Percentiles rank a stretch among this genome's conserved stretches.
These are phyloP conservation scores for Chymomyza amoena DNA, from an alignment of 2,888 invertebrate species.

Conservation along the genomic window DNA sequence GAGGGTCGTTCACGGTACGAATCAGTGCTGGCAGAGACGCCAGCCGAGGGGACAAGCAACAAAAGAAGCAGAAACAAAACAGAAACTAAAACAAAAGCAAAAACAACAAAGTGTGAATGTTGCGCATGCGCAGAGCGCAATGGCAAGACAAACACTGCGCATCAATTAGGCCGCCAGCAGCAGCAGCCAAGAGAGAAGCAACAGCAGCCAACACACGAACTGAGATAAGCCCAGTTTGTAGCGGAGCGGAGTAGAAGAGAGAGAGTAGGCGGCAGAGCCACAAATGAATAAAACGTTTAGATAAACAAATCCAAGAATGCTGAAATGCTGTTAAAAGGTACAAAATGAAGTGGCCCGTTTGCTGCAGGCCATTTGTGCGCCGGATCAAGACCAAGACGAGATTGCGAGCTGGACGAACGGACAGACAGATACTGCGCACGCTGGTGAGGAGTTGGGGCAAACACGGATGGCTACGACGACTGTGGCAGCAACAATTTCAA, in stretches of 20 bases:
- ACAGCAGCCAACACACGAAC: slow-evolving; percentile 2
- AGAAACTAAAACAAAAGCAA: background rate
- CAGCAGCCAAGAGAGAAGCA: slow-evolving; percentile 27
- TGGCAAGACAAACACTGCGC: slow-evolving; percentile 56
- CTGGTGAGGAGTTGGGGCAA: background rate
- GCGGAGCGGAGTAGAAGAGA: background rate
- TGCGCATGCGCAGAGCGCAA: slow-evolving; percentile 65
- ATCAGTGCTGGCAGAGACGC: slow-evolving; percentile 7
- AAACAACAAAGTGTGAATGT: slow-evolving; percentile 62
- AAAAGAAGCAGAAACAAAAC: slow-evolving; percentile 17
- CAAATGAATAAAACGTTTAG: slow-evolving; percentile 72
- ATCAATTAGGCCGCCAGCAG: slow-evolving; percentile 74
- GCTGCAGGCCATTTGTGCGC: background rate
- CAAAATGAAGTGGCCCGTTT: slow-evolving; percentile 68
- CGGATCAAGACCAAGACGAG: background rate
- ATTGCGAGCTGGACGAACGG: background rate
- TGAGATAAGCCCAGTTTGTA: slow-evolving; percentile 53
- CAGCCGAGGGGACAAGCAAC: slow-evolving; percentile 1
- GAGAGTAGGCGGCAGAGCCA: background rate
- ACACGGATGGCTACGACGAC: background rate
- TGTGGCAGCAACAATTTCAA: slow-evolving; percentile 60
- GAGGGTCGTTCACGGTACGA: slow-evolving; percentile 32
- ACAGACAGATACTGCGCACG: too few species aligned
- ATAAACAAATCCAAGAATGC: slow-evolving; percentile 74
- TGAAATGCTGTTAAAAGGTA: slow-evolving; percentile 71